These are phyloP conservation scores for Polyploca ridens DNA, from an alignment of 2,888 invertebrate genomes.

Conservation along the genomic window DNA sequence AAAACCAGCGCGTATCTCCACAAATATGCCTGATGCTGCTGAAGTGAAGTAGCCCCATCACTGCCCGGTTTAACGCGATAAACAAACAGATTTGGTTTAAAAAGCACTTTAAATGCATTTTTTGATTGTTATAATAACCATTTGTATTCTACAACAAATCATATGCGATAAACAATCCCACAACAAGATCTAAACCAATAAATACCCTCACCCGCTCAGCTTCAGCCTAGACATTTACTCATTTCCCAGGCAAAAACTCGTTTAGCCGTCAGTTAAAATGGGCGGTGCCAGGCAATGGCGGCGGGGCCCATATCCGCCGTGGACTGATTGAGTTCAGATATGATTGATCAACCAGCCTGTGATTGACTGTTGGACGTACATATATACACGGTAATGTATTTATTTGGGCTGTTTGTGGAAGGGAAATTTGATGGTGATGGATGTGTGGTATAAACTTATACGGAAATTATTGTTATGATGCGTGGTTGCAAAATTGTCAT, in stretches of 20 bases:
- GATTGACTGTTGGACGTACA: constrained; percentile 40
- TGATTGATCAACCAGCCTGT: constrained; percentile 59
- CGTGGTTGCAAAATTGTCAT: too few species aligned
- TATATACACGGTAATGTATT: neutral
- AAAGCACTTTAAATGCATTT: neutral
- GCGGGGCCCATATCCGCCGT: constrained; percentile 65
- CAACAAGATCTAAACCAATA: neutral
- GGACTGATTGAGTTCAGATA: constrained; percentile 53
- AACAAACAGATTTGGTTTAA: neutral
- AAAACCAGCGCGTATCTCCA: too few species aligned
- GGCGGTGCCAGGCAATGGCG: constrained; percentile 53
- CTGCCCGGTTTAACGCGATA: too few species aligned
- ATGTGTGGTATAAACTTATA: neutral
- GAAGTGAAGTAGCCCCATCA: too few species aligned
- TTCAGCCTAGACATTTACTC: constrained; percentile 30
- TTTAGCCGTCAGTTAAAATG: constrained; percentile 69
- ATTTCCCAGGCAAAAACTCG: constrained; percentile 61
- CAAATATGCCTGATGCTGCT: too few species aligned
- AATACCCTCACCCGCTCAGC: constrained; percentile 15
- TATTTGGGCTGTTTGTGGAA: neutral
- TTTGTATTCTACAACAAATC: too few species aligned
- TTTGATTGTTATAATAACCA: too few species aligned
- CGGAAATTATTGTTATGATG: neutral
- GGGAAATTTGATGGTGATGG: neutral
- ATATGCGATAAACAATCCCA: constrained; percentile 3